Conservation (phyloP, 2,797 vertebrate species). For the Tangara arthus region DNA sequence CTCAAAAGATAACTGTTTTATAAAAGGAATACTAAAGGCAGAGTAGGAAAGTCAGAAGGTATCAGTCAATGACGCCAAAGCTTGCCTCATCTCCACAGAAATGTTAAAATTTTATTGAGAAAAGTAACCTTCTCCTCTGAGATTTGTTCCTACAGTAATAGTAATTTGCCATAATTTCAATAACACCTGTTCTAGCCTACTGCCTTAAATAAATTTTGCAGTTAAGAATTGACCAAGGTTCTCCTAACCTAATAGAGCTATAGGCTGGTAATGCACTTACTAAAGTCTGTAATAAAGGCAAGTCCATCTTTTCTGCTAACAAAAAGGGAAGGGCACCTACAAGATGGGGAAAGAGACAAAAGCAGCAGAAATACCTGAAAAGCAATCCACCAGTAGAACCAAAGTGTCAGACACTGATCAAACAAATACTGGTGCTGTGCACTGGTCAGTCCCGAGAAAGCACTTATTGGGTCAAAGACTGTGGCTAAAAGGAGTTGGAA, state of each 20-base stretch:
- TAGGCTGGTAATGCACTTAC: background rate
- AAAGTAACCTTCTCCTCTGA: background rate
- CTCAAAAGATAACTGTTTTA: background rate
- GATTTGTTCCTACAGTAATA: background rate
- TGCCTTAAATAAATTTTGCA: background rate
- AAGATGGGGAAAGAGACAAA: background rate
- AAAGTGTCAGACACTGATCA: background rate
- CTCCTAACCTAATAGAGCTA: background rate
- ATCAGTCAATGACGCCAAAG: background rate
- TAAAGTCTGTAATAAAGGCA: background rate
- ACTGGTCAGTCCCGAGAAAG: background rate
- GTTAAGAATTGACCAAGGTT: background rate
- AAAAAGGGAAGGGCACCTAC: background rate
- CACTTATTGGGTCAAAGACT: background rate
- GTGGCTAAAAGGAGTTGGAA: background rate
- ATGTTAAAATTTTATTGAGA: background rate
- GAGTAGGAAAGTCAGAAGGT: background rate
- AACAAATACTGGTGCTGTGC: background rate
- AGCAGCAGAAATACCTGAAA: background rate
- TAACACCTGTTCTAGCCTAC: background rate
- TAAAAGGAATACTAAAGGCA: background rate
- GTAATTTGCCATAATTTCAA: background rate
- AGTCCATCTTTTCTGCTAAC: background rate
- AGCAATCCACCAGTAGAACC: background rate
- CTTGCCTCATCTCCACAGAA: background rate